Conservation (phyloP, 1,140 invertebrate genomes). For the Apis dorsata region DNA sequence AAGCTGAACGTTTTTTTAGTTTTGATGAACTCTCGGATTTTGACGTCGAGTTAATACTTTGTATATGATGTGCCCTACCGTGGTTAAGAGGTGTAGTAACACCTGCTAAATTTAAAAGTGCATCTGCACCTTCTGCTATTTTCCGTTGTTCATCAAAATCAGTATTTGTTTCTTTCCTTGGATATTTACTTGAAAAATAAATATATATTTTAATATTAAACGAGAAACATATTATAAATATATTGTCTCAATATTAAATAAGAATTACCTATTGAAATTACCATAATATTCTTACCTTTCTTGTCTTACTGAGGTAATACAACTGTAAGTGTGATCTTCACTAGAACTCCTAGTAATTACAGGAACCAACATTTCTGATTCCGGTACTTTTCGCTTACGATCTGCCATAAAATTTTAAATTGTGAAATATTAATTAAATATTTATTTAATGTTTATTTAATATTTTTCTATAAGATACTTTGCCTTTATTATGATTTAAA, state of each 20-base stretch:
- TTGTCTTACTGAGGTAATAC: slow-evolving; percentile 75
- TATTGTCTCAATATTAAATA: not conserved
- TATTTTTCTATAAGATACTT: not conserved
- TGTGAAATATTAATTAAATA: not conserved
- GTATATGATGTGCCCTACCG: slow-evolving; percentile 59
- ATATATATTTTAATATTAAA: not conserved
- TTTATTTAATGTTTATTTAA: not conserved
- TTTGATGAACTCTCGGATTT: slow-evolving; percentile 64
- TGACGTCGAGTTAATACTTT: slow-evolving; percentile 50
- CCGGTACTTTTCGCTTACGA: slow-evolving; percentile 72
- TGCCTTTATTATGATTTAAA: slow-evolving; percentile 80
- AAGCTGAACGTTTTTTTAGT: slow-evolving; percentile 68
- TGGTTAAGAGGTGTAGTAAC: slow-evolving; percentile 77
- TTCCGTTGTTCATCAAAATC: slow-evolving; percentile 88
- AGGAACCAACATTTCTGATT: slow-evolving; percentile 79
- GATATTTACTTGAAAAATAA: slow-evolving; percentile 64
- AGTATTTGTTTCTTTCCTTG: slow-evolving; percentile 63
- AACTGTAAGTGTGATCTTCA: slow-evolving; percentile 89
- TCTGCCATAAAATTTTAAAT: slow-evolving; percentile 59
- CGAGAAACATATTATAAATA: not conserved
- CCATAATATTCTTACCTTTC: slow-evolving; percentile 68
- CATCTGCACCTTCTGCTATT: slow-evolving; percentile 89
- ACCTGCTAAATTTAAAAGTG: slow-evolving; percentile 87
- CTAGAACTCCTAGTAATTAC: slow-evolving; percentile 87
- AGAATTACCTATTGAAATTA: not conserved